A percentile compares a stretch with the other conserved stretches of the same genome.
Evolutionary conservation across 2,113 vertebrate genomes (phyloP).

Genomic region (Indicator indicator): DNA sequence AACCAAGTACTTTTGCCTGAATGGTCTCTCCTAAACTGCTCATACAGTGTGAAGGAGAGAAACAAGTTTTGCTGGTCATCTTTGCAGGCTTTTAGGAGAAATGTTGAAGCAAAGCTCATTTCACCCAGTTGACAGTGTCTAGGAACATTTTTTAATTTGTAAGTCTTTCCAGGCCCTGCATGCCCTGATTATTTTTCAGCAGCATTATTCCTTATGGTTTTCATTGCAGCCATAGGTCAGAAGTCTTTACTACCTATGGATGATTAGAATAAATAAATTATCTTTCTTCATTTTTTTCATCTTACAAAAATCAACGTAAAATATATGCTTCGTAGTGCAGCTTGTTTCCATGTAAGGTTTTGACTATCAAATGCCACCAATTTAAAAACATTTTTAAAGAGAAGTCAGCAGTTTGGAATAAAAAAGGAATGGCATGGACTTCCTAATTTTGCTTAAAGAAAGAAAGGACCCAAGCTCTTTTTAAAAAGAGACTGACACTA

Average conservation of each 20-base stretch:
- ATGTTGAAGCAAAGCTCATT: neutral
- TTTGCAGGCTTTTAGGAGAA: neutral
- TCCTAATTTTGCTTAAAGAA: neutral
- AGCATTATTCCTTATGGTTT: neutral
- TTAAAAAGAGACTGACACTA: neutral
- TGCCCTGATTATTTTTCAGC: neutral
- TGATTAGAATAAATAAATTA: neutral
- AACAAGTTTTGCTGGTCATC: neutral
- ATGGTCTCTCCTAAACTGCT: neutral
- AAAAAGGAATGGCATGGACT: fast-evolving
- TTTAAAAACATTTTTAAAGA: neutral
- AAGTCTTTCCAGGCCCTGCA: neutral
- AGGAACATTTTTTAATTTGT: neutral
- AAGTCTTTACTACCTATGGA: neutral
- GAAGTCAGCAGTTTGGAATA: neutral
- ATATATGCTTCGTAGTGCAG: neutral
- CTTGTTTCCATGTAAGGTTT: neutral
- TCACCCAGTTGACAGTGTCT: neutral
- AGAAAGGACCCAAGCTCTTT: neutral
- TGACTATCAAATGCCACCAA: neutral
- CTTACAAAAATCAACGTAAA: neutral
- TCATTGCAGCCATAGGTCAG: neutral
- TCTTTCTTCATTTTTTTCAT: neutral
- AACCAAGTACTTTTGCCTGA: neutral
- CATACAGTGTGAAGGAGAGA: neutral